These are phyloP conservation scores for Varanus salvator DNA, from an alignment of 2,113 vertebrate genomes.

Conservation along the genomic window DNA sequence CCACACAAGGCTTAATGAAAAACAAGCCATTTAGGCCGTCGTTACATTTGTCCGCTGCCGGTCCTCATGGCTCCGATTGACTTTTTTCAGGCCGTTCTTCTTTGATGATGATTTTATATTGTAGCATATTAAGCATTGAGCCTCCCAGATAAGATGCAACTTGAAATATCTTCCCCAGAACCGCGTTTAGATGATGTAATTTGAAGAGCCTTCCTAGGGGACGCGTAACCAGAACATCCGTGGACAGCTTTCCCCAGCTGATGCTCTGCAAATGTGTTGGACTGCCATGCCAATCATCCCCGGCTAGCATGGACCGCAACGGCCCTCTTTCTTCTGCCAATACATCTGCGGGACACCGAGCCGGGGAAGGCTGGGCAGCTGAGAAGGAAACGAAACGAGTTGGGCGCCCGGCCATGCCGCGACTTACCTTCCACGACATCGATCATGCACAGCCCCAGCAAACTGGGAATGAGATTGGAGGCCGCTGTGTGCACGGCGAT, in stretches of 20 bases:
- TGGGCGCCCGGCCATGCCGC: accelerated
- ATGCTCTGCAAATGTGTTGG: too few relatives aligned
- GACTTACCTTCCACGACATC: slow-evolving; percentile 95
- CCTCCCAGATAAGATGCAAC: not conserved
- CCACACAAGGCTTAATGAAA: not conserved
- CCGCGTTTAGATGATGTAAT: too few relatives aligned
- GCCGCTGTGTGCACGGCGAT: slow-evolving; percentile 94
- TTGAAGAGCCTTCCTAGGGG: not conserved
- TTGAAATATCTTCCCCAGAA: not conserved
- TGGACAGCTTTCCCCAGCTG: not conserved
- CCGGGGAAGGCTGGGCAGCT: not conserved
- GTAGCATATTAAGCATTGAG: not conserved
- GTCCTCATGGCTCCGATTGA: not conserved
- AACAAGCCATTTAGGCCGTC: not conserved
- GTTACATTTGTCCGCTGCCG: not conserved
- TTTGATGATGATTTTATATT: not conserved
- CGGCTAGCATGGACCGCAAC: not conserved
- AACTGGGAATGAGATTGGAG: slow-evolving; percentile 88
- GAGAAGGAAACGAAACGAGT: accelerated
- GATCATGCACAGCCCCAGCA: slow-evolving; percentile 96
- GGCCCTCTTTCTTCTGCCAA: too few relatives aligned
- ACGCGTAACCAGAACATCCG: not conserved
- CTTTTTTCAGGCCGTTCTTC: not conserved
- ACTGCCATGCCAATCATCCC: too few relatives aligned
- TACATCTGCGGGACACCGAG: too few relatives aligned